Base-by-base conservation (phyloP, 2,797 vertebrate species). In the Lateolabrax maculatus region DNA sequence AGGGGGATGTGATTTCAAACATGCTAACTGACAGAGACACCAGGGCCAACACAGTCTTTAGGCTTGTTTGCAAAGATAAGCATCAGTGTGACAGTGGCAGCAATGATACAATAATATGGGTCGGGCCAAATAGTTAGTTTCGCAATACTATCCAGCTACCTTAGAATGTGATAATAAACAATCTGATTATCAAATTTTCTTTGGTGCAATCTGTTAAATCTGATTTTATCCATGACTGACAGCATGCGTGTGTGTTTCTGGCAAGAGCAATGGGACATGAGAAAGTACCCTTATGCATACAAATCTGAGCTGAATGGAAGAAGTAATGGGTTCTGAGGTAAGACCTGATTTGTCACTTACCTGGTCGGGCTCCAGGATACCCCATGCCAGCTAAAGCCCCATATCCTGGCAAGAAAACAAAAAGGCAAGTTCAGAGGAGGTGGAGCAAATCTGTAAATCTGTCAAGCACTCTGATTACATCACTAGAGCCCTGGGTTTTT, bases 391-490 rank as follows among this genome's bases (percentile, higher is more conserved):
- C 86, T 21, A 84, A 46, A 65, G 71, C 12, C 4, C 92, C 94
- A 13, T 95, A 95, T 79, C 94, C 95, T 96, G 88, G 31, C 72
- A 80, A 80, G 62, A 77, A 86, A 64, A 89, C n/a, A 83, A 83
- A 82, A 36, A 71, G 57, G 29, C 29, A 64, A 70, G 73, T 74
- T 90, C 68, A 90, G 43, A 70, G 57, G 53, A 83, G 27, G 19
- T 27, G 3, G 44, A 65, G 52, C 37, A 65, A 43, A 72, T 75
- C 73, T 86, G 70, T 63, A 60, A 53, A 75, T 83, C 77, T 77
- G 56, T 71, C 71, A 53, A 63, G 68, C 70, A 44, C 51, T 75
- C 69, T 19, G 25, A 79, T 85, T 65, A 83, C 79, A 78, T 83
- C 75, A 67, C 64, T 8, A 5, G 19, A 2, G 31, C 10, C 21